Evolutionary conservation across 2,113 vertebrate species (phyloP).

Genomic region (Siniperca knerii): DNA sequence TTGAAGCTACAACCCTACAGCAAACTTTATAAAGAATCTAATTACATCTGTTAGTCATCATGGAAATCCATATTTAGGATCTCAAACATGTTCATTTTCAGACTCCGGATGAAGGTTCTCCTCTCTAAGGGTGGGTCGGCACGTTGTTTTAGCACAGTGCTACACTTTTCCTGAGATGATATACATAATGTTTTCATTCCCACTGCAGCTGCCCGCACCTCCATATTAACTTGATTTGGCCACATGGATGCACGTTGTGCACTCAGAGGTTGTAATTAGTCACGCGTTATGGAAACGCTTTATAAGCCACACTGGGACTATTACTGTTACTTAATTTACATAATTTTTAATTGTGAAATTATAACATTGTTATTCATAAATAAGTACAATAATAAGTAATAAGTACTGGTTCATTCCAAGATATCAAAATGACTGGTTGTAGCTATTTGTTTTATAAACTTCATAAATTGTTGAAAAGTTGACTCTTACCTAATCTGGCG

Average conservation of each 20-base stretch:
- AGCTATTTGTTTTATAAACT: not conserved
- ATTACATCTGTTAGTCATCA: conserved; percentile 15
- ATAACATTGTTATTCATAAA: not conserved
- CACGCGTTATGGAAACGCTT: conserved; percentile 8
- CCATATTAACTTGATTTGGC: conserved; percentile 23
- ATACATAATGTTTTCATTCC: conserved; percentile 2
- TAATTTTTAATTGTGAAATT: not conserved
- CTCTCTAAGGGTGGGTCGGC: not conserved
- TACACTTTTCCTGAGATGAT: not conserved
- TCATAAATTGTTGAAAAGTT: not conserved
- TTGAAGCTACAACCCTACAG: not conserved
- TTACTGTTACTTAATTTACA: not conserved
- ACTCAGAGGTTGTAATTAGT: conserved; percentile 38
- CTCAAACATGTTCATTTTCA: not conserved
- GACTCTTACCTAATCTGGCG: too few relatives aligned
- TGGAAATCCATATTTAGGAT: not conserved
- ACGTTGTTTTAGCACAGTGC: not conserved
- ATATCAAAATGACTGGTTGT: not conserved
- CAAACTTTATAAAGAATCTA: conserved; percentile 17
- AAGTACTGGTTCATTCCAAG: not conserved
- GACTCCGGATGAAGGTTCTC: not conserved
- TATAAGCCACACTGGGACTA: not conserved
- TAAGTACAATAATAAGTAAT: too few relatives aligned
- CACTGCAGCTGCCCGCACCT: conserved; percentile 8
- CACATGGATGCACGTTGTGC: conserved; percentile 36